Evolutionary conservation across 2,113 vertebrate genomes (phyloP).

Genomic region (Coptodon bakossiorum): DNA sequence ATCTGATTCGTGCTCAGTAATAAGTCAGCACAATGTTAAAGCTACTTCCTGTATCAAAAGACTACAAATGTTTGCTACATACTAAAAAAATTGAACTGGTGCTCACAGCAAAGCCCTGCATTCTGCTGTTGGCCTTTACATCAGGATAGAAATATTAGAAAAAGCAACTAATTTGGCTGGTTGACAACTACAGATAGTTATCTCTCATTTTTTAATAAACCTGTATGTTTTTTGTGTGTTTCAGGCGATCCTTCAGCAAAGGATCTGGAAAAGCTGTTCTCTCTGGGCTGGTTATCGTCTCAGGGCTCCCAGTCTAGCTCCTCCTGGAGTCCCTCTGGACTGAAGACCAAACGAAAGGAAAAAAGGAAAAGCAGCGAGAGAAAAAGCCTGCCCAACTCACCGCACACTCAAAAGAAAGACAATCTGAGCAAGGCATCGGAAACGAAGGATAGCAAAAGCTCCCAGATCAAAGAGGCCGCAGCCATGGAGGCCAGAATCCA

Average conservation of each 20-base stretch:
- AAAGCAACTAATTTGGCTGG: not conserved
- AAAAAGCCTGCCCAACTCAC: slow-evolving; percentile 60
- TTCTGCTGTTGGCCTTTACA: not conserved
- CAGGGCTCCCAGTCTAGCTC: slow-evolving; percentile 73
- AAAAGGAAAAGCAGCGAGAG: slow-evolving; percentile 63
- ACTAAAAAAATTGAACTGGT: not conserved
- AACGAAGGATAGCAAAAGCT: not conserved
- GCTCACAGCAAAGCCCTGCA: rapidly evolving
- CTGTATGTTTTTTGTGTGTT: not conserved
- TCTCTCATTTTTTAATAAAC: not conserved
- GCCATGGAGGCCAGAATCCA: not conserved
- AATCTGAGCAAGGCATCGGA: not conserved
- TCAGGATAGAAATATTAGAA: rapidly evolving
- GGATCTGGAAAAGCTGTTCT: slow-evolving; percentile 71
- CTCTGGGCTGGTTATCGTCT: slow-evolving; percentile 73
- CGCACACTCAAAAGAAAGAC: slow-evolving; percentile 10
- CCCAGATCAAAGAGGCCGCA: not conserved
- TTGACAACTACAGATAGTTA: not conserved
- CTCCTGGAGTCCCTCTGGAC: slow-evolving; percentile 71
- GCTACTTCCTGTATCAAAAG: not conserved
- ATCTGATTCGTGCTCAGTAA: not conserved
- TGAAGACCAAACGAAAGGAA: slow-evolving; percentile 48
- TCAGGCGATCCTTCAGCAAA: slow-evolving; percentile 30
- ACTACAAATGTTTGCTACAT: not conserved
- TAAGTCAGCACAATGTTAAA: not conserved